Base-by-base conservation (phyloP, 2,888 invertebrate genomes). In the Macrostomum cliftonense region DNA sequence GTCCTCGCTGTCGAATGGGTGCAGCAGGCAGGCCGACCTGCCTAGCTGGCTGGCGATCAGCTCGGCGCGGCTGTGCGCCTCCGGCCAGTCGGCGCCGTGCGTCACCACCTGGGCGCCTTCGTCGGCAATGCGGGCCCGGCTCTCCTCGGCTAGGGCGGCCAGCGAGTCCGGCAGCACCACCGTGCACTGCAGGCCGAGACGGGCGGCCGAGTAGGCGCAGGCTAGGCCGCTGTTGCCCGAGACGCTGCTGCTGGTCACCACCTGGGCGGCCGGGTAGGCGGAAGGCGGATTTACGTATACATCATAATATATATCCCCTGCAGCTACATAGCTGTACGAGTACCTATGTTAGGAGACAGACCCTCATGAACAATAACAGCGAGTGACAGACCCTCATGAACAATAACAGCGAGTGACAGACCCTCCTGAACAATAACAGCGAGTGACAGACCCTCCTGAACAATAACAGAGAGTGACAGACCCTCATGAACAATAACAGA, bases 171-270 rank as follows among this genome's bases (percentile, higher is more conserved):
- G 72, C 4, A 74, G 63, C 46, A 69, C 65, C 14, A 74, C 62
- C 12, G 65, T 67, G 45, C 68, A 64, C 2, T 68, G 66, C 9
- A 72, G 48, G 2, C 60, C 58, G 9, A 74, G 57, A 42, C 63
- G 58, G 17, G 59, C 54, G 1, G 72, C 70, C 1, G 70, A 58
- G 55, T 71, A 70, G 1, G 74, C 73, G 19, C 72, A 63, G 7
- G 74, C 73, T 50, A 74, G 52, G 1, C 74, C 74, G 13, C 74
- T 73, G 58, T 74, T 74, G 1, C 74, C 74, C 9, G 73, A 73
- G 2, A 73, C 73, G 4, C 73, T 69, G 28, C 28, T 28, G 28
- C 28, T 28, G 28, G 28, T 28, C 28, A 28, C 28, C 28, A 28
- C 28, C 28, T 28, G n/a, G n/a, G n/a, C n/a, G n/a, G n/a, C n/a